Evolutionary conservation across 2,113 vertebrate genomes (phyloP).

Genomic region (Pholis gunnellus): DNA sequence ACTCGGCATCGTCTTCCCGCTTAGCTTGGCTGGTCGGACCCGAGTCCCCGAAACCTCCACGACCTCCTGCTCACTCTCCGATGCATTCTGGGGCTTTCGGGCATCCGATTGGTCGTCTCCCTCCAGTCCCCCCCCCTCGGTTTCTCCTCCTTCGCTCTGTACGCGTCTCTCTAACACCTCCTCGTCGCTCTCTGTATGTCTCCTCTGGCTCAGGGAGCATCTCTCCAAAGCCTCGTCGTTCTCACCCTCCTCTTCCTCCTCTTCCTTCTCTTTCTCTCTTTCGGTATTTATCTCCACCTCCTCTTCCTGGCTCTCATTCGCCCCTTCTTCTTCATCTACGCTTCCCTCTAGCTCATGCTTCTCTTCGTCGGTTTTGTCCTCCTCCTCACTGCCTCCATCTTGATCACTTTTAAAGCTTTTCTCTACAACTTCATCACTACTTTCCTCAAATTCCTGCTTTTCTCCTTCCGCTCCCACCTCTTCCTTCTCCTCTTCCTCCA

Average conservation of each 20-base stretch:
- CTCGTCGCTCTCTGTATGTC: constrained; percentile 22
- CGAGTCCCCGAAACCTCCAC: constrained; percentile 40
- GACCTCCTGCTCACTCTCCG: constrained; percentile 47
- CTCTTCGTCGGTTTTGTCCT: neutral
- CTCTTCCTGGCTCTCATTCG: constrained; percentile 36
- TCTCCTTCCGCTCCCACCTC: neutral
- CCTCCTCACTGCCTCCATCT: constrained; percentile 8
- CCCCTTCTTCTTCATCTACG: constrained; percentile 13
- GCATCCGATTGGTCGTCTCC: constrained; percentile 32
- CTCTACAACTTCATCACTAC: constrained; percentile 31
- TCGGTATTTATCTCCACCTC: constrained; percentile 25
- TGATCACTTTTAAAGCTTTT: constrained; percentile 33
- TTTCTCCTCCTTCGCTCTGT: constrained; percentile 42
- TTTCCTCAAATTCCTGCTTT: constrained; percentile 22
- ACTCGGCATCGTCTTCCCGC: neutral
- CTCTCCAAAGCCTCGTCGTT: constrained; percentile 53
- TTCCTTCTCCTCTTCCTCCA: constrained; percentile 2
- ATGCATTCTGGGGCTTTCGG: constrained; percentile 1
- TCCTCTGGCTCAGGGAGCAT: constrained; percentile 65
- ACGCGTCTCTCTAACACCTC: constrained; percentile 48
- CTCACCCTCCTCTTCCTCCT: constrained; percentile 49
- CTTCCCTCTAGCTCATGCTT: constrained; percentile 26
- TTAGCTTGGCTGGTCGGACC: constrained; percentile 8
- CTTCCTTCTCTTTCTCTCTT: constrained; percentile 6
- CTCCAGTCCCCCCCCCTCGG: constrained; percentile 21